Base-by-base conservation (phyloP, 2,797 vertebrate species). In the Nyctibius grandis region DNA sequence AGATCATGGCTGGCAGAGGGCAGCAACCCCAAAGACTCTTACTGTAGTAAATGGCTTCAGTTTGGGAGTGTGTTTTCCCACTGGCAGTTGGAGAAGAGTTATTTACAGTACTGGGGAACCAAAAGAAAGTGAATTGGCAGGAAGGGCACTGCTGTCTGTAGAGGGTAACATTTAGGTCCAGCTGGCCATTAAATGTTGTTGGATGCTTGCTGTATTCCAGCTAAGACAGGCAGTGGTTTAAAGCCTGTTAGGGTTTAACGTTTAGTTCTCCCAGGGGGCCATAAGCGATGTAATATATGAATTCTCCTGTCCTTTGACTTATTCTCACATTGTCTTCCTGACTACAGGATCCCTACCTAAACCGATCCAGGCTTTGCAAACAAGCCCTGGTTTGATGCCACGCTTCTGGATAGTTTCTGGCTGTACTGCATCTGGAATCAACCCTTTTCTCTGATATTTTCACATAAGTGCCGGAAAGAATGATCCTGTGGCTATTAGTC, bases 1-100 rank as follows among this genome's bases (percentile, higher is more conserved):
- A 91, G 78, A 87, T 60, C 8, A 4, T 16, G 86, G 64, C 91
- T 93, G 89, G 74, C 89, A 91, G 94, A 95, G 89, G 91, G 81
- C 94, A 91, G 94, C 85, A 91, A 44, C 81, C 82, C 77, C 82
- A 84, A 70, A 61, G 77, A 7, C 53, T 91, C 47, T 26, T 56
- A 7, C 63, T 53, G 28, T 28, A 48, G 51, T 14, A 64, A 82
- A 65, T 56, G 42, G 51, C 88, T 85, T 74, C 50, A 16, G 23
- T 50, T 82, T 1, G 1, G 57, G 38, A 57, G 19, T 38, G 5
- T 59, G 34, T 79, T 57, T 91, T 89, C 84, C 63, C 50, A 22
- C 59, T 61, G 51, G 56, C 59, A 56, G 6, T 7, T 83, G 60
- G 33, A 64, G 65, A 67, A 65, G 78, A 54, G 47, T 80, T 86